These are phyloP conservation scores for Eospalax fontanierii DNA, from an alignment of 2,797 vertebrate genomes.

Conservation along the genomic window DNA sequence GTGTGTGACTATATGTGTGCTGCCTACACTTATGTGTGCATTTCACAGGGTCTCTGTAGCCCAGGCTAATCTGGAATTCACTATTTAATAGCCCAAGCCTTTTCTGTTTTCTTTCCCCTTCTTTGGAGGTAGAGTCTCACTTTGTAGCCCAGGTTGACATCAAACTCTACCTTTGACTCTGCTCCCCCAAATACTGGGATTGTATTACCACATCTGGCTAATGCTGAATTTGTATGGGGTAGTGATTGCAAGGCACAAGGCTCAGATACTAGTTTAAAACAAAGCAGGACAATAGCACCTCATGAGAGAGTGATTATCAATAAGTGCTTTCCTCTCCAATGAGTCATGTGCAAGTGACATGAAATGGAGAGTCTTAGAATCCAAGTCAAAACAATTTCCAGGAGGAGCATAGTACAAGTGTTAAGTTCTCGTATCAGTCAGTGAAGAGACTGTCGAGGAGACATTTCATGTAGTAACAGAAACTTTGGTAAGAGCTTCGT, in stretches of 20 bases:
- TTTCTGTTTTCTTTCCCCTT: background rate
- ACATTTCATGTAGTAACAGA: background rate
- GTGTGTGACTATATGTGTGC: background rate
- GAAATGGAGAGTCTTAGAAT: background rate
- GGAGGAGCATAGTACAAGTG: background rate
- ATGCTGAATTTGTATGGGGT: background rate
- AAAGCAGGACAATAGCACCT: background rate
- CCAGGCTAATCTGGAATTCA: background rate
- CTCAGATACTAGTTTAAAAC: background rate
- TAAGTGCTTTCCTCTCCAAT: background rate
- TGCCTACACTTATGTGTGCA: too few relatives aligned
- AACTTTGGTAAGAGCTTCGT: background rate
- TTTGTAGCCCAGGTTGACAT: background rate
- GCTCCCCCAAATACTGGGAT: background rate
- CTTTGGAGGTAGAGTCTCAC: background rate
- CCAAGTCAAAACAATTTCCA: conserved; percentile 23
- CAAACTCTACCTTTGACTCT: too few relatives aligned
- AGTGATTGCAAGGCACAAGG: background rate
- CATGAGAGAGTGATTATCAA: background rate
- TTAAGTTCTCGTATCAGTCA: background rate
- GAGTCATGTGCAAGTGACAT: background rate
- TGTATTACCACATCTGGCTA: background rate
- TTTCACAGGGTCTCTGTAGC: background rate
- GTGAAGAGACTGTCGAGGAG: background rate
- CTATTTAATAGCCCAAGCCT: background rate